Evolutionary conservation across 2,888 invertebrate species (phyloP), one percentile per base, ranked within the genome.

Genomic region (Habrosyne pyritoides): DNA sequence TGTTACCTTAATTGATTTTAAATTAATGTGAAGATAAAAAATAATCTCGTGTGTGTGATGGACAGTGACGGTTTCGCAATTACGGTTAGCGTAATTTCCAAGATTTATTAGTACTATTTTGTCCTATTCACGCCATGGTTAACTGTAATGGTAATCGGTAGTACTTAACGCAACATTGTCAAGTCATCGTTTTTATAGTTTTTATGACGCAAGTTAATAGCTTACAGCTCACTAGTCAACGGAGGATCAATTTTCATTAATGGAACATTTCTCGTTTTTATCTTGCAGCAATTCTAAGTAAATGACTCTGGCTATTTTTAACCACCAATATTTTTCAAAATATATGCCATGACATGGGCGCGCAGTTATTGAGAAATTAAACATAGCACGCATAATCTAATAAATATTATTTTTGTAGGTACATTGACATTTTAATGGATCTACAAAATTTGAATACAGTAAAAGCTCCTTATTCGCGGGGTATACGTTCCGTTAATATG

Each of bases 131-230:
- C 57, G 57, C 55, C 47, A 24, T n/a, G 18, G 14, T 22, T 18
- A 21, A 42, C 50, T 10, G 10, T 14, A 50, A 50, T 28, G 21
- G 30, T 22, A 22, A 28, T 47, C 10, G 28, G 50, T 28, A 50
- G 18, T 28, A 59, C 71, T 69, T 55, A 66, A 56, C 33, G 56
- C 53, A 57, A 60, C 53, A 56, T 60, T 51, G 49, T 48, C 60
- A 46, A 66, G 67, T 71, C 67, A 66, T 64, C 61, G 56, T 50
- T 60, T 56, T 62, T 59, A 64, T 61, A 60, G 67, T 48, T 66
- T 55, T 60, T 64, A 56, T 59, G 61, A 33, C 59, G 52, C 58
- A 47, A 54, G 36, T 53, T 58, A 57, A 57, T 47, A 59, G 60
- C 24, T 18, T 24, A 24, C 33, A 33, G 33, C n/a, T 33, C 33